Percentiles rank a stretch among this genome's conserved stretches.
These are phyloP conservation scores for Toxostoma redivivum DNA, from an alignment of 2,113 vertebrate genomes.

Conservation along the genomic window DNA sequence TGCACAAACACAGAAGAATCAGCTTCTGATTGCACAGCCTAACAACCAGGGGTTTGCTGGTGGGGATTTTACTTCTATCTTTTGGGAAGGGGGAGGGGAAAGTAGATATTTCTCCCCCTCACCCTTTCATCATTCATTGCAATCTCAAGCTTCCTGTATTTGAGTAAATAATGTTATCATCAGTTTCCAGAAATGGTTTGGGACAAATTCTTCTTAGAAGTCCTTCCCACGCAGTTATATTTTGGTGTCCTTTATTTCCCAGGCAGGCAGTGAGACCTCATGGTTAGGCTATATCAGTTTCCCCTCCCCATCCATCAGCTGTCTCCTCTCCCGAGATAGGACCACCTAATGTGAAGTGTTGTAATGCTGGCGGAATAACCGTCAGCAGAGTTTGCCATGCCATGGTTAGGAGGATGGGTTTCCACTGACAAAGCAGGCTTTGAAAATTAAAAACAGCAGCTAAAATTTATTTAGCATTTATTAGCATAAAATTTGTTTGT, in stretches of 20 bases:
- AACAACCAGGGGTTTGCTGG: neutral
- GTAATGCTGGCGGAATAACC: neutral
- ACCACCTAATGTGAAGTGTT: neutral
- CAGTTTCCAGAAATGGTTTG: constrained; percentile 67
- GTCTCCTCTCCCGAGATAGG: neutral
- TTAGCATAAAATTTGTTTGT: neutral
- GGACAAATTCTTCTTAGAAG: constrained; percentile 70
- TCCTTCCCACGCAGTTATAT: constrained; percentile 63
- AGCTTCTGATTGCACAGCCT: neutral
- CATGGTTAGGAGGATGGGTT: neutral
- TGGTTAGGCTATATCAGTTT: neutral
- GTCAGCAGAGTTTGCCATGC: neutral
- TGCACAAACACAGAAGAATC: neutral
- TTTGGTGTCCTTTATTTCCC: constrained; percentile 58
- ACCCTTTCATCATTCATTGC: constrained; percentile 37
- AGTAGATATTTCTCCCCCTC: neutral
- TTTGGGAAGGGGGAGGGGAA: neutral
- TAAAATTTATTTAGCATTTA: neutral
- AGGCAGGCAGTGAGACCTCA: constrained; percentile 44
- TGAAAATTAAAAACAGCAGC: neutral
- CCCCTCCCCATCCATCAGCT: constrained; percentile 18
- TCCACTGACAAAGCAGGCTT: neutral
- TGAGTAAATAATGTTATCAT: constrained; percentile 71
- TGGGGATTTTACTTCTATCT: neutral
- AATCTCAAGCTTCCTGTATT: constrained; percentile 56